Conservation (phyloP, 37 sponge, comb jelly and placozoan species). For the Ephydatia muelleri region DNA sequence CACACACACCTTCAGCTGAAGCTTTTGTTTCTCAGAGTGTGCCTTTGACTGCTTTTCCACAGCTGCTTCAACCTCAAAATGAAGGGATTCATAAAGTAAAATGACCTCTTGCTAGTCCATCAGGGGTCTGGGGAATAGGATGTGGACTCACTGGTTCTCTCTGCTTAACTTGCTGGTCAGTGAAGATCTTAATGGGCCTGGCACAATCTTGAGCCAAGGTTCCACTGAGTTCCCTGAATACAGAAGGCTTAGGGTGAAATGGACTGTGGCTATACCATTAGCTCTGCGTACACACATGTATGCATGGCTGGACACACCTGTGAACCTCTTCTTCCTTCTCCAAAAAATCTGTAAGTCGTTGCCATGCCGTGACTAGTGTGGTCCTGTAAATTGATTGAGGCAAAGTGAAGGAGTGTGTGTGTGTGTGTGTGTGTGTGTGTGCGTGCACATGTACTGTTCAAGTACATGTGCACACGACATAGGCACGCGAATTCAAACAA, state of each 20-base stretch:
- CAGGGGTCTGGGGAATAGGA: not conserved
- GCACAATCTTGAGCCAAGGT: conserved; percentile 38
- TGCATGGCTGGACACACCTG: conserved; percentile 11
- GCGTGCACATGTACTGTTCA: no score
- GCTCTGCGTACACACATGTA: not conserved
- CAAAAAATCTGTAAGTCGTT: conserved; percentile 32
- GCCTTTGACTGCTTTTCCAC: conserved; percentile 51
- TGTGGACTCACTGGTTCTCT: conserved; percentile 62
- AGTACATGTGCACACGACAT: not conserved
- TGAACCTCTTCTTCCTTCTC: conserved; percentile 61
- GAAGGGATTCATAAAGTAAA: not conserved
- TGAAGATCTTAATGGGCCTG: conserved; percentile 59
- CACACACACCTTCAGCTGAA: conserved; percentile 40
- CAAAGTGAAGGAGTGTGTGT: no score
- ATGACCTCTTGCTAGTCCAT: not conserved
- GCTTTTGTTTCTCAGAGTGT: conserved; percentile 27
- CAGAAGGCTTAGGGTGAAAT: not conserved
- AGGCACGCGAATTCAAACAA: not conserved
- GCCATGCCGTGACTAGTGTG: conserved; percentile 35
- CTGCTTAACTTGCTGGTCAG: conserved; percentile 71
- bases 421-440: no score
- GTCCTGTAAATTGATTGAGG: no score
- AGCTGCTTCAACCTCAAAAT: conserved; percentile 48
- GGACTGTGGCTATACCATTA: not conserved
- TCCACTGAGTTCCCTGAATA: not conserved